These are phyloP conservation scores for Chloroceryle inda DNA, from an alignment of 2,797 vertebrate species.

Conservation along the genomic window DNA sequence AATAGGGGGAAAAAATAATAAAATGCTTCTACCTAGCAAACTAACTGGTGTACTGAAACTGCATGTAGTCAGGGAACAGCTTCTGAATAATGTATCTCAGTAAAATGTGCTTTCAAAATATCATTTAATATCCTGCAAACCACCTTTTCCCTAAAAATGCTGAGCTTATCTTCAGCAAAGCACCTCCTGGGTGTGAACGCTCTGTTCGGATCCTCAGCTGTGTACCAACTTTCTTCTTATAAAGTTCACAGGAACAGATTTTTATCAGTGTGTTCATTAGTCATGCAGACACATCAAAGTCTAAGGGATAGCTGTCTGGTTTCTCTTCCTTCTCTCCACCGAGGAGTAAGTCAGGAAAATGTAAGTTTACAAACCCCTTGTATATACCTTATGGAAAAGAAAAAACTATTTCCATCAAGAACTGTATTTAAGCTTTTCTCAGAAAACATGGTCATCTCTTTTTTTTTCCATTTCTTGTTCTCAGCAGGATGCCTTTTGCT, in stretches of 20 bases:
- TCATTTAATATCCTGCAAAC: neutral
- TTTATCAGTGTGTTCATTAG: neutral
- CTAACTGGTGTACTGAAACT: neutral
- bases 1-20: neutral
- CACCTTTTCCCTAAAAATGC: neutral
- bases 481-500: neutral
- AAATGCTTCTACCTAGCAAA: neutral
- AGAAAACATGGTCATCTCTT: neutral
- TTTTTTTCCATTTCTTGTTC: neutral
- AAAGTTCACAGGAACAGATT: neutral
- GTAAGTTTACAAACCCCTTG: neutral
- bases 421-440: neutral
- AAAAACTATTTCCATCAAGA: neutral
- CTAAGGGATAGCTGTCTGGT: neutral
- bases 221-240: neutral
- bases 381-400: neutral
- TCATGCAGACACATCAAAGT: neutral
- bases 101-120: neutral
- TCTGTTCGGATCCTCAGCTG: neutral
- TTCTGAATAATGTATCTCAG: neutral
- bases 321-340: neutral
- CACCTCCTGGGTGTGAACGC: rapidly evolving
- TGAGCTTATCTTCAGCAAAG: neutral
- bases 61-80: neutral
- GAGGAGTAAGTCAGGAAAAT: neutral